Base-by-base conservation (phyloP, 2,888 invertebrate species). In the Drosophila lutescens region DNA sequence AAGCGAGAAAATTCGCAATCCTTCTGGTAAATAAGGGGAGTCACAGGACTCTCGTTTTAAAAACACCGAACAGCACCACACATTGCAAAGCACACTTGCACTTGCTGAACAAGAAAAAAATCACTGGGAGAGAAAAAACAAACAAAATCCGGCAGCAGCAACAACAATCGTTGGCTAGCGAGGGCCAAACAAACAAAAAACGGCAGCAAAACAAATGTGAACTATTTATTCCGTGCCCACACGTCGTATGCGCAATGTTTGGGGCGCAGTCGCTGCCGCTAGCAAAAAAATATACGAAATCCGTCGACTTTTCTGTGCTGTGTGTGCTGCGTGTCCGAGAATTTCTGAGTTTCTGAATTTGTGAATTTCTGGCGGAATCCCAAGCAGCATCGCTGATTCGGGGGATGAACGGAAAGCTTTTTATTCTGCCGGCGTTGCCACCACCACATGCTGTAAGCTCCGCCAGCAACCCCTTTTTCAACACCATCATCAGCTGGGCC, bases 171-270 rank as follows among this genome's bases (percentile, higher is more conserved):
- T 4, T 17, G 26, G 34, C 34, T 12, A 47, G 34, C 34, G 12
- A 49, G 32, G 13, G 47, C 47, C 32, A 49, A 49, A 32, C 62
- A 43, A 56, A 59, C 56, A 46, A 40, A 26, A 44, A 46, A 46
- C 26, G 36, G 43, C 51, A 51, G 36, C 68, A 53, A 67, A 67
- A 43, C 57, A 70, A 67, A 70, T 56, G 44, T 43, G 58, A 57
- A 68, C 68, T 65, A 65, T 70, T 68, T 68, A 38, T 69, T 70
- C 30, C 30, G 26, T 68, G 57, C 50, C 67, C 69, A 66, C 65
- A 47, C 67, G 66, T 54, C 66, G 66, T 54, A 54, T 66, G 66
- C 66, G 53, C 67, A 67, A 54, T 66, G 53, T 36, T 10, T 65
- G 63, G 66, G 50, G 66, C 66, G 61, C 62, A 51, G 41, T 36